These are phyloP conservation scores for Myripristis jacobus DNA, from an alignment of 2,797 vertebrate species.

Conservation along the genomic window DNA sequence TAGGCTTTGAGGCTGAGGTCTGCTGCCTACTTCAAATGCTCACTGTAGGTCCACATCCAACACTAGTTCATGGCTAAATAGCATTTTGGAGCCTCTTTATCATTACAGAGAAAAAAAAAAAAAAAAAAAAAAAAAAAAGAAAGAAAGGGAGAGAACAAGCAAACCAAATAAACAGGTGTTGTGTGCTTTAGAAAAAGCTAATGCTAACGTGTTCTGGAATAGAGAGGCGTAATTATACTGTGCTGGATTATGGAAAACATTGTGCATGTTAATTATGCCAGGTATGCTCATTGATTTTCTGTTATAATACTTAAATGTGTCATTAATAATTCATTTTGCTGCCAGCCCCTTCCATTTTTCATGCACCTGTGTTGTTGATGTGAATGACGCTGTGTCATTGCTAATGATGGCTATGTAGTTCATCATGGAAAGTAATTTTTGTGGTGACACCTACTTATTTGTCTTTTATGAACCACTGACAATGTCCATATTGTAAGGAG, in stretches of 20 bases:
- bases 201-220: slow-evolving; percentile 87
- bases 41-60: slow-evolving; percentile 57
- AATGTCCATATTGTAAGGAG: slow-evolving; percentile 62
- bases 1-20: slow-evolving; percentile 63
- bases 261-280: slow-evolving; percentile 89
- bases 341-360: slow-evolving; percentile 83
- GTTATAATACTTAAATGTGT: slow-evolving; percentile 89
- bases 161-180: slow-evolving; percentile 88
- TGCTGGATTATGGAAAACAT: slow-evolving; percentile 85
- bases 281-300: slow-evolving; percentile 89
- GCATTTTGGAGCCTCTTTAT: slow-evolving; percentile 74
- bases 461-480: slow-evolving; percentile 73
- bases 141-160: slow-evolving; percentile 73
- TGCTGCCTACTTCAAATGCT: slow-evolving; percentile 64
- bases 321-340: slow-evolving; percentile 90
- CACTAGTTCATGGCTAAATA: slow-evolving; percentile 59
- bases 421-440: slow-evolving; percentile 76
- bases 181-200: slow-evolving; percentile 82
- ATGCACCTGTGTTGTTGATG: slow-evolving; percentile 86
- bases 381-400: slow-evolving; percentile 78
- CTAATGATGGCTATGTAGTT: slow-evolving; percentile 67
- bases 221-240: slow-evolving; percentile 87
- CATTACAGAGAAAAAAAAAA: slow-evolving; percentile 62
- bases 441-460: slow-evolving; percentile 78
- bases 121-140: too few species aligned